Base-by-base conservation (phyloP, 2,113 vertebrate species). In the Sinosuthora webbiana region DNA sequence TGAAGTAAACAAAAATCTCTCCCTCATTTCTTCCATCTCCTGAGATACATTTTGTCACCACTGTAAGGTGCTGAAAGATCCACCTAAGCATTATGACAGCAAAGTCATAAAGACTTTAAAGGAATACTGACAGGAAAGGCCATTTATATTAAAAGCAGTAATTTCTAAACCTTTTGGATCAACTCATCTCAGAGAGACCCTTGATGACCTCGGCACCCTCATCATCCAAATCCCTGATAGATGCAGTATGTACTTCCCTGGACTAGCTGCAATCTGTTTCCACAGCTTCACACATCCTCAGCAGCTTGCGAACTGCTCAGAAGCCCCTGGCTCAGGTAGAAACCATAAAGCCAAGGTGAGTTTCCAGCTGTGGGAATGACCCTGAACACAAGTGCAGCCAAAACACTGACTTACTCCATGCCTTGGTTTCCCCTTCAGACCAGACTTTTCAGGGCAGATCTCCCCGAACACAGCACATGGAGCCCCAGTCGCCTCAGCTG, bases 221-320 rank as follows among this genome's bases (percentile, higher is more conserved):
- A 1, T 27, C 17, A 5, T 37, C 80, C 50, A 77, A 74, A 83
- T 62, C 25, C 45, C 69, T 23, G 28, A 37, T 6, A 37, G 35
- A 56, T 57, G 31, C 7, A 47, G 28, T 7, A 28, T 1, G 21
- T 16, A 41, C 8, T 52, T 59, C 49, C 27, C 30, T 23, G 28
- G 35, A 49, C 19, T 15, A 60, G 33, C 3, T 56, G 14, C 49
- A 71, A 56, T 14, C 12, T 2, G 1, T 53, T 77, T 49, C 76
- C 3, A 1, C 13, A 75, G 42, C 23, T 56, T 74, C 71, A 53
- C 22, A 16, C 28, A 53, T 11, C 15, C 24, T 28, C 80, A 62
- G 63, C 49, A 83, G 50, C n/a, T 15, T 23, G 59, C 0, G 1
- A 77, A 59, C 53, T 64, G 33, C 88, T 83, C 0, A 0, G 37